phyloP scores from a whole-genome alignment of 2,888 invertebrate species.

The Patella caerulea region DNA sequence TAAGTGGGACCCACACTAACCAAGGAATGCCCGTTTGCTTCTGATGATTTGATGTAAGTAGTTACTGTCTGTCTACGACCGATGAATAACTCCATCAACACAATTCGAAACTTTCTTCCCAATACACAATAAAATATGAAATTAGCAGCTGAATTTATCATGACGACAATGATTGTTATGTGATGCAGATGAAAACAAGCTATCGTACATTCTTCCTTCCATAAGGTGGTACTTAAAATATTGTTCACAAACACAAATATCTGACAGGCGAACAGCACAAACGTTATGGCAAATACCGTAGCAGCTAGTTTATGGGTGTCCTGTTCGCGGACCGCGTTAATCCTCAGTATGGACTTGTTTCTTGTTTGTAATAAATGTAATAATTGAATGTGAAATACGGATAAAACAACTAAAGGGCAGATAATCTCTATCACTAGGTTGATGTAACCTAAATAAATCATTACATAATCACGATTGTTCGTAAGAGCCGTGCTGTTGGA shows the following conservation, averaged over 20 bases:
- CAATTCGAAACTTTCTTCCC: constrained; percentile 59
- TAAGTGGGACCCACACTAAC: not conserved
- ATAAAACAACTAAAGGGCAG: constrained; percentile 11
- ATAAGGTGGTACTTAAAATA: constrained; percentile 3
- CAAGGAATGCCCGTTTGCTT: not conserved
- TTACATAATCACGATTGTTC: constrained; percentile 6
- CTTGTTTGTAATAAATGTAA: not conserved
- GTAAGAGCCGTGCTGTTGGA: not conserved
- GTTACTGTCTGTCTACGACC: not conserved
- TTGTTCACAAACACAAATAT: not conserved
- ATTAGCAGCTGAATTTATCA: constrained; percentile 58
- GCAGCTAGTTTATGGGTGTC: not conserved
- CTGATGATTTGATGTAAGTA: not conserved
- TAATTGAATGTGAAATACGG: constrained; percentile 8
- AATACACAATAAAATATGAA: constrained; percentile 63
- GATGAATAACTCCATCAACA: constrained; percentile 33
- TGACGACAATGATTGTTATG: constrained; percentile 6
- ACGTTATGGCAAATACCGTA: not conserved
- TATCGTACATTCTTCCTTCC: not conserved
- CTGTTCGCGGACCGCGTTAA: not conserved
- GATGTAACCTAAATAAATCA: constrained; percentile 14
- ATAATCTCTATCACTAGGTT: constrained; percentile 11
- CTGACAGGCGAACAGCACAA: not conserved
- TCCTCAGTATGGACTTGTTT: not conserved
- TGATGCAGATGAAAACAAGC: constrained; percentile 16